Percentiles rank a stretch among this genome's conserved stretches.
Conservation (phyloP, 2,113 vertebrate genomes). For the Sander vitreus region DNA sequence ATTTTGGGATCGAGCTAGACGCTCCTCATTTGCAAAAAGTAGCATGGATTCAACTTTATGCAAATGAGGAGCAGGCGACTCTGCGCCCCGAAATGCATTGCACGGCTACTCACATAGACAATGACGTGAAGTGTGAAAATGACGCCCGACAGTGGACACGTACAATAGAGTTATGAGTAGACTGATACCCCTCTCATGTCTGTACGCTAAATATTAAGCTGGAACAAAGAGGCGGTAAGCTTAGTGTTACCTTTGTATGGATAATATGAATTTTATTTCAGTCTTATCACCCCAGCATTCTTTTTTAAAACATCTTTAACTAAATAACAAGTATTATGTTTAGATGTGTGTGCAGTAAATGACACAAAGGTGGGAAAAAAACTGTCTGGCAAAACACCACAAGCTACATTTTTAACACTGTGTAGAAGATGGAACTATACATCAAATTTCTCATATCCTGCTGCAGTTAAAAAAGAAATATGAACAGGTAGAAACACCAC, state of each 20-base stretch:
- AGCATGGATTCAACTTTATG: too few relatives aligned
- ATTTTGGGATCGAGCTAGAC: too few relatives aligned
- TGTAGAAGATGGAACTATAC: conserved; percentile 35
- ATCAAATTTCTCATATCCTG: conserved; percentile 65
- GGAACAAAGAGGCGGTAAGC: too few relatives aligned
- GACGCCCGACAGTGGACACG: too few relatives aligned
- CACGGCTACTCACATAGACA: too few relatives aligned
- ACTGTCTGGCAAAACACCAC: neutral
- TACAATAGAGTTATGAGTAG: too few relatives aligned
- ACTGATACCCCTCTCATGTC: too few relatives aligned
- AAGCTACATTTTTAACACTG: conserved; percentile 24
- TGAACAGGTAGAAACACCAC: conserved; percentile 18
- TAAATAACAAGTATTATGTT: neutral
- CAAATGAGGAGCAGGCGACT: too few relatives aligned
- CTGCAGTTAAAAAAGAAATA: conserved; percentile 46
- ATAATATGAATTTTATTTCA: neutral
- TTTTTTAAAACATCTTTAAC: neutral
- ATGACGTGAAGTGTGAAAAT: too few relatives aligned
- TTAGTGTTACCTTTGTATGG: neutral
- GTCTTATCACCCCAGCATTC: neutral
- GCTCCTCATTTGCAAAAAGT: too few relatives aligned
- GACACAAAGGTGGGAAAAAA: conserved; percentile 7
- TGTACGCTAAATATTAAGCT: too few relatives aligned
- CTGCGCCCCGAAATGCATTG: too few relatives aligned
- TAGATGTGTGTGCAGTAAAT: neutral